phyloP scores from a whole-genome alignment of 2,113 vertebrate species.

The Alosa alosa region DNA sequence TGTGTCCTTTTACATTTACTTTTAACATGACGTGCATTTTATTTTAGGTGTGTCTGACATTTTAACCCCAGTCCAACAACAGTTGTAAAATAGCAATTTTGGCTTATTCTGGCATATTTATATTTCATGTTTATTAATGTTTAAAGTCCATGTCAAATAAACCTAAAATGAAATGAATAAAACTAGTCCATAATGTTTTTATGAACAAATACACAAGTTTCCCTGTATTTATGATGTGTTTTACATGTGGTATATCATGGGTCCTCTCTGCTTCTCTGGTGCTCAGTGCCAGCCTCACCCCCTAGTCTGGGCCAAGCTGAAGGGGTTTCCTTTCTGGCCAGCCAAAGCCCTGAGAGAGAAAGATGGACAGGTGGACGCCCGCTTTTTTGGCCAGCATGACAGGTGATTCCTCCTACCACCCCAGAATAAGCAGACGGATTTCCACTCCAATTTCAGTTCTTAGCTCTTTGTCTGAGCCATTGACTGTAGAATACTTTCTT shows the following conservation, averaged over 20 bases:
- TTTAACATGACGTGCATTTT: too few relatives aligned
- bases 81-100: background rate
- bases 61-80: too few relatives aligned
- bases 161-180: too few relatives aligned
- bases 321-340: slow-evolving; percentile 99
- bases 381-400: slow-evolving; percentile 98
- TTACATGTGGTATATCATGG: background rate
- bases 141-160: too few relatives aligned
- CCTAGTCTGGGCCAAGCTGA: slow-evolving; percentile 96
- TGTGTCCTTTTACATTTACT: too few relatives aligned
- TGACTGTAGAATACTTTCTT: too few relatives aligned
- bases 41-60: too few relatives aligned
- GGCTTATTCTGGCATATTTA: background rate
- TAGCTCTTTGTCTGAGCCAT: background rate
- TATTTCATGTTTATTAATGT: too few relatives aligned
- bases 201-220: background rate
- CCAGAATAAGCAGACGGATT: background rate
- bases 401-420: slow-evolving; percentile 72
- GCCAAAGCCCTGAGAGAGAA: slow-evolving; percentile 97
- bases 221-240: background rate
- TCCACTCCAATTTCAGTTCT: background rate
- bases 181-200: background rate
- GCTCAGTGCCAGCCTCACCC: slow-evolving; percentile 93
- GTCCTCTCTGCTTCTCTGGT: background rate
- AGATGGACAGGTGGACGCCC: slow-evolving; percentile 94